phyloP scores from a whole-genome alignment of 2,113 vertebrate species.

The Platichthys stellatus region DNA sequence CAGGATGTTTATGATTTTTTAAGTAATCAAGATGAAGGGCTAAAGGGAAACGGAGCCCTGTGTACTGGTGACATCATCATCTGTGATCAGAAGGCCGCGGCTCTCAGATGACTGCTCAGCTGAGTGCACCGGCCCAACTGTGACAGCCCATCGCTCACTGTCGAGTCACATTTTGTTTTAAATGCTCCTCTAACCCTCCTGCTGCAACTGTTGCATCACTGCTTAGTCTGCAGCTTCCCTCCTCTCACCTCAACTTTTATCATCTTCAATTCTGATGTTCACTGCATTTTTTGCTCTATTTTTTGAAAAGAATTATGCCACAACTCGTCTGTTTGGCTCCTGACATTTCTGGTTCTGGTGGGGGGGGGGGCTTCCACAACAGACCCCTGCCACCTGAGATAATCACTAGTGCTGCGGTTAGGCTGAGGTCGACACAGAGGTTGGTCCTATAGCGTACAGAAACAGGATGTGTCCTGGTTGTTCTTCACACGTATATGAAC shows the following conservation, averaged over 20 bases:
- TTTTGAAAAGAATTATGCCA: background rate
- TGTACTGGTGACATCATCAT: background rate
- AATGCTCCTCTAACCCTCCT: constrained; percentile 19
- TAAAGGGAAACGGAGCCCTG: constrained; percentile 26
- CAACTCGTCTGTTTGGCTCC: background rate
- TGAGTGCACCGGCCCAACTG: constrained; percentile 26
- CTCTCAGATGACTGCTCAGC: background rate
- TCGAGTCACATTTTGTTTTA: constrained; percentile 27
- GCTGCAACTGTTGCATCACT: constrained; percentile 39
- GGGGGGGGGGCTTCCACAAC: too few species aligned
- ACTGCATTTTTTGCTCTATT: constrained; percentile 11
- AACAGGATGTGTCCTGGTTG: too few species aligned
- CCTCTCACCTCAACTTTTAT: constrained; percentile 7
- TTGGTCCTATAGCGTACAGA: too few species aligned
- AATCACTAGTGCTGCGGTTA: background rate
- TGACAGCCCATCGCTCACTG: constrained; percentile 32
- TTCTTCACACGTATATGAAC: too few species aligned
- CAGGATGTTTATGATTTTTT: constrained; percentile 15
- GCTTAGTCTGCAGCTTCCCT: constrained; percentile 11
- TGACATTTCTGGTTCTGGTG: background rate
- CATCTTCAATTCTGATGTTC: background rate
- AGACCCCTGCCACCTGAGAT: background rate
- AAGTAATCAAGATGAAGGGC: constrained; percentile 37
- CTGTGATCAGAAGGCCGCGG: background rate
- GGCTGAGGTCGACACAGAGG: too few species aligned